Evolutionary conservation across 2,888 invertebrate species (phyloP).

Genomic region (Leptinotarsa haldemani): DNA sequence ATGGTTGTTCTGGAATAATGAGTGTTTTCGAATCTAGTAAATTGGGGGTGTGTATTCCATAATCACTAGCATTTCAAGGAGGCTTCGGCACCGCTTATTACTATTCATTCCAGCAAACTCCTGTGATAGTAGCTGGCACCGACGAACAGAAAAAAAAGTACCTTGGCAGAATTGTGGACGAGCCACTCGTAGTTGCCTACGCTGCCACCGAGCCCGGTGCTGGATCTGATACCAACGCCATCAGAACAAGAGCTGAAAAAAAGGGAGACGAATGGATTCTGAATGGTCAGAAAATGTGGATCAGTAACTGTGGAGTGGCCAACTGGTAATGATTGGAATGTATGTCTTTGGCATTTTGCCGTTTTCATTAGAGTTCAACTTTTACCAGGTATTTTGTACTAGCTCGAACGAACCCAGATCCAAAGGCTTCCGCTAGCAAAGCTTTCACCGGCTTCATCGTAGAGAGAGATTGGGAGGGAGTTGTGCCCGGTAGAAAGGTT

Average conservation of each 20-base stretch:
- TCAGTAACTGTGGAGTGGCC: slow-evolving; percentile 96
- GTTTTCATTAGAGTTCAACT: slow-evolving; percentile 28
- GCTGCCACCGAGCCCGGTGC: slow-evolving; percentile 96
- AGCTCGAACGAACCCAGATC: slow-evolving; percentile 92
- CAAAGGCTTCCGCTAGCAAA: slow-evolving; percentile 88
- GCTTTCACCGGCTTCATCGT: slow-evolving; percentile 98
- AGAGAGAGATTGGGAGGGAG: slow-evolving; percentile 88
- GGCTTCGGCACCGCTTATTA: not conserved
- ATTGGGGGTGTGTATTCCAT: slow-evolving; percentile 74
- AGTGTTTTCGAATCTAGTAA: slow-evolving; percentile 92
- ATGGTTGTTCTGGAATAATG: slow-evolving; percentile 92
- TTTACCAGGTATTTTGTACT: slow-evolving; percentile 87
- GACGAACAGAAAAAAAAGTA: slow-evolving; percentile 95
- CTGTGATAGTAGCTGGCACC: slow-evolving; percentile 85
- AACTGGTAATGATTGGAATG: slow-evolving; percentile 76
- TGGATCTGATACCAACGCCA: slow-evolving; percentile 94
- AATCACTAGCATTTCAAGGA: not conserved
- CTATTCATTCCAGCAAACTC: slow-evolving; percentile 80
- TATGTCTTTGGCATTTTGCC: not conserved
- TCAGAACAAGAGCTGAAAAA: slow-evolving; percentile 91
- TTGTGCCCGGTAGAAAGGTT: slow-evolving; percentile 91
- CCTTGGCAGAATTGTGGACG: slow-evolving; percentile 88
- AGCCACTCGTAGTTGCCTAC: slow-evolving; percentile 92
- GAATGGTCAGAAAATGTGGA: slow-evolving; percentile 99
- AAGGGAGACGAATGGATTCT: slow-evolving; percentile 95